Evolutionary conservation across 2,888 invertebrate species (phyloP).

Genomic region (Diarsia dahlii): DNA sequence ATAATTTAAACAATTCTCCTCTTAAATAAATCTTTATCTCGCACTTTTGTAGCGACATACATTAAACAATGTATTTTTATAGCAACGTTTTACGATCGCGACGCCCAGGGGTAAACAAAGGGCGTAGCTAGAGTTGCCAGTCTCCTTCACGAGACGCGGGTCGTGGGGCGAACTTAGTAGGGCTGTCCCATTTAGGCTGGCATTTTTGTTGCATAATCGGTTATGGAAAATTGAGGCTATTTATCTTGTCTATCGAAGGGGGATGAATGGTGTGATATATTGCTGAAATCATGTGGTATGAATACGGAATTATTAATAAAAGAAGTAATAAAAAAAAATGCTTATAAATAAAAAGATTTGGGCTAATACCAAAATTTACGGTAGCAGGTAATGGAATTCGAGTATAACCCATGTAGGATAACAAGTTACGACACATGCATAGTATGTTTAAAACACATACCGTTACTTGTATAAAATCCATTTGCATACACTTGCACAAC

Average conservation of each 20-base stretch:
- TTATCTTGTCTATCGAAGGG: background rate
- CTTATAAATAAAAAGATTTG: background rate
- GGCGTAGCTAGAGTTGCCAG: constrained; percentile 70
- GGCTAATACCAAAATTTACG: background rate
- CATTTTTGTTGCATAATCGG: constrained; percentile 3
- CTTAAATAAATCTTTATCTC: background rate
- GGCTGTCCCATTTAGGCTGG: constrained; percentile 43
- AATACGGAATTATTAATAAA: background rate
- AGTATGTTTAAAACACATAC: background rate
- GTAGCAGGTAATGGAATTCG: background rate
- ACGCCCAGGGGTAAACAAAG: constrained; percentile 71
- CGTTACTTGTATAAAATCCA: background rate
- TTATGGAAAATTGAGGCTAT: background rate
- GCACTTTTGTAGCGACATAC: constrained; percentile 34
- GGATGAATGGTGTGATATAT: background rate
- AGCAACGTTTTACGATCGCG: constrained; percentile 75
- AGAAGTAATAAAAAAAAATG: background rate
- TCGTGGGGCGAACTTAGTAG: constrained; percentile 64
- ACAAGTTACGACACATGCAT: background rate
- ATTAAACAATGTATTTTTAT: constrained; percentile 79
- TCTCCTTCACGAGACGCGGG: constrained; percentile 72
- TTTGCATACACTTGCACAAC: constrained; percentile 14
- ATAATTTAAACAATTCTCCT: background rate
- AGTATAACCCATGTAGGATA: background rate
- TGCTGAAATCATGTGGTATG: background rate